Evolutionary conservation across 2,113 vertebrate genomes (phyloP), one percentile per base, ranked within the genome.

Genomic region (Cairina moschata): DNA sequence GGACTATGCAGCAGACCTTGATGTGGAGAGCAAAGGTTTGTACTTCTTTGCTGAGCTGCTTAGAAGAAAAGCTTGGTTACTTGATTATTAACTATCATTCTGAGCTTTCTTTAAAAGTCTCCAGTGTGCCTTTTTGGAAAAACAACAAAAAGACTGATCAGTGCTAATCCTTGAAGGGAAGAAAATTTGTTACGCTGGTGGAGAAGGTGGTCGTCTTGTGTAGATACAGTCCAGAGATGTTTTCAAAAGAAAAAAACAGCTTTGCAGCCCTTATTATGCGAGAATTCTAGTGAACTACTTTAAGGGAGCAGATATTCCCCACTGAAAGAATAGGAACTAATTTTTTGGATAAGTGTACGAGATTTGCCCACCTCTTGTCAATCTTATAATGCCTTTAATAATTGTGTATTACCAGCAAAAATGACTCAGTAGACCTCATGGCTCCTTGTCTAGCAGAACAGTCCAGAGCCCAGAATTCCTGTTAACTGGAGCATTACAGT

Each of bases 1-100:
- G 99, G 99, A 99, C 97, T 99, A 99, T 34, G 95, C 95, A 36
- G 98, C 98, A 3, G 96, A 98, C 95, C 97, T 99, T 31, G 97
- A 99, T 2, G 98, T 99, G 86, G 95, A 97, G 5, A 76, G 84
- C 91, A 99, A 98, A 90, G 98, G 99, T 99, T 97, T 84, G 98
- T 97, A 83, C 22, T 71, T 52, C 77, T 79, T 44, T 82, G 32
- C 38, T 59, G 15, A 81, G 44, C 44, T 66, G 48, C 12, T 21
- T 8, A n/a, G 29, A 25, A n/a, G n/a, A 25, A 83, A 48, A 48
- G 67, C 40, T 50, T 15, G 28, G 17, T n/a, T 48, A 28, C 13
- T 55, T 25, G 67, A 20, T 52, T 13, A 34, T 71, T 71, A 36
- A 50, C 17, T 69, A 50, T n/a, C 21, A 25, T n/a, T 50, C 26